Evolutionary conservation across 2,888 invertebrate genomes (phyloP), one percentile per base, ranked within the genome.

Genomic region (Apamea epomidion): DNA sequence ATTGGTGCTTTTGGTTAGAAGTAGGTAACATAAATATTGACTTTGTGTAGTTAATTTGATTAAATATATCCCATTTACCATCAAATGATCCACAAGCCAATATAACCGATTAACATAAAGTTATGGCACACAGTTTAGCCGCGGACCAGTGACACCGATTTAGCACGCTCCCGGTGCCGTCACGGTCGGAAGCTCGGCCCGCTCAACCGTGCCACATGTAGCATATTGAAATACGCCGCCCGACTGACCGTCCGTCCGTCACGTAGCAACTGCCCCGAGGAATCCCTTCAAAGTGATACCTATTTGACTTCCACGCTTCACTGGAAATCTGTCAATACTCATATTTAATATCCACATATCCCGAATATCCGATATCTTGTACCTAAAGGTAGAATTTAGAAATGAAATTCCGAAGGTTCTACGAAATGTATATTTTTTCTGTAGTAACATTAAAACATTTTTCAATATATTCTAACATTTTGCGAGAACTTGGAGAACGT

Each of bases 191-290:
- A 87, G 93, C 90, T 84, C 91, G 37, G 84, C 76, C 84, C 94
- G 89, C 87, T 94, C 93, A 92, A 88, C 92, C 93, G 94, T 93
- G 89, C 81, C 91, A 91, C 92, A 93, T 94, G 95, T 92, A 90
- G 92, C 95, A 95, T 97, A 97, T 97, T 97, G 96, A 95, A 96
- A 95, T 94, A 94, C 91, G 92, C 88, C 94, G 93, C 91, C 92
- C 92, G 93, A 91, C 91, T 93, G 94, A 90, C 94, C 94, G 94
- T 92, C 93, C 94, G 93, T 90, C 92, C 94, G 93, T 93, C 93
- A 93, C 94, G 91, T 93, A 92, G 92, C 92, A 91, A 94, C 94
- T 92, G 93, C 95, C 94, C 92, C 88, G 84, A 93, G 95, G 94
- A 93, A 93, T 93, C 93, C 92, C 93, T 93, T 93, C 93, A 94